phyloP scores from a whole-genome alignment of 2,113 vertebrate species.

The Aspiorhynchus laticeps region DNA sequence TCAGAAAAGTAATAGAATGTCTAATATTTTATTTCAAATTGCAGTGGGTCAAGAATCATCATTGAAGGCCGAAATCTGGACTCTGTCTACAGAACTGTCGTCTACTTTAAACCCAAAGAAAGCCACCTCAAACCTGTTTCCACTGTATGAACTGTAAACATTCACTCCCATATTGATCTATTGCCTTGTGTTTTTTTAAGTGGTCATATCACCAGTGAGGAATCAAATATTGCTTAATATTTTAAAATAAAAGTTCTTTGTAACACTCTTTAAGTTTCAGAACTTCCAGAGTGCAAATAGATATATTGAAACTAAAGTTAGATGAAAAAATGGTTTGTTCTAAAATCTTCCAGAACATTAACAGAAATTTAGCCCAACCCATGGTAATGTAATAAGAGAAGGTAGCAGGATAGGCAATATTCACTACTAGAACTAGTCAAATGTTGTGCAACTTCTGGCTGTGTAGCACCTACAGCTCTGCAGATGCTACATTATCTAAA shows the following conservation, averaged over 20 bases:
- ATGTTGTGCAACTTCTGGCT: too few species aligned
- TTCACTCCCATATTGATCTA: neutral
- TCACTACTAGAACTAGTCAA: too few species aligned
- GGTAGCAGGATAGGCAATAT: too few species aligned
- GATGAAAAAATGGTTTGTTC: neutral
- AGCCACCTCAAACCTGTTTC: conserved; percentile 75
- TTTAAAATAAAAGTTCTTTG: neutral
- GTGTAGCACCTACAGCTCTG: too few species aligned
- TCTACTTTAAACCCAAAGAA: conserved; percentile 82
- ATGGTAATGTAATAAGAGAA: too few species aligned
- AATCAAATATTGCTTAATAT: neutral
- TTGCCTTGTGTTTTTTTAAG: neutral
- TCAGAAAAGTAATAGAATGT: neutral
- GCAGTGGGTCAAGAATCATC: conserved; percentile 83
- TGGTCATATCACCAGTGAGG: neutral
- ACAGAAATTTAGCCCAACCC: too few species aligned
- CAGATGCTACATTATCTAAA: too few species aligned
- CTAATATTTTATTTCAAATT: conserved; percentile 33
- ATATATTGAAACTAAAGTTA: neutral
- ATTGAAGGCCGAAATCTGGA: conserved; percentile 86
- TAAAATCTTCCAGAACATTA: neutral
- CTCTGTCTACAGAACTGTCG: conserved; percentile 79
- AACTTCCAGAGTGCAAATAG: neutral
- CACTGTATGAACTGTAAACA: conserved; percentile 62
- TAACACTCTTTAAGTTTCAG: neutral